A percentile compares a stretch with the other conserved stretches of the same genome.
Evolutionary conservation across 2,888 invertebrate genomes (phyloP).

Genomic region (Tetragonula carbonaria): DNA sequence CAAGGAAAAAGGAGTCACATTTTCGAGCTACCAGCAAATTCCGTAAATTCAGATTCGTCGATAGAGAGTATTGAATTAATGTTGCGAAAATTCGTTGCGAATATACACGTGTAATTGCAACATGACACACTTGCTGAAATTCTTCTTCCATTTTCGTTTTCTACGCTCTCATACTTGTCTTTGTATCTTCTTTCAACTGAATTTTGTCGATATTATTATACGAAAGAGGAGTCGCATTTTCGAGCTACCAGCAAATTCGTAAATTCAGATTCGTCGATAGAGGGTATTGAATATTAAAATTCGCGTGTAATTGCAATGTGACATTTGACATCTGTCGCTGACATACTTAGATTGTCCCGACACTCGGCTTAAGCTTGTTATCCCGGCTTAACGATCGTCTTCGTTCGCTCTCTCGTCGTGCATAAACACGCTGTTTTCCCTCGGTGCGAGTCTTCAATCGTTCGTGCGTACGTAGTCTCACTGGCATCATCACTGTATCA

Average conservation of each 20-base stretch:
- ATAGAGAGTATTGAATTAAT: no score
- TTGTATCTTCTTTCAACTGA: background rate
- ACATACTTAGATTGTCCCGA: background rate
- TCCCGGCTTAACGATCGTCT: constrained; percentile 11
- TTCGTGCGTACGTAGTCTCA: background rate
- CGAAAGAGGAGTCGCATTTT: background rate
- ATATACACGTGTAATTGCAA: no score
- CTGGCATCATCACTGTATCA: background rate
- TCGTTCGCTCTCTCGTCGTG: background rate
- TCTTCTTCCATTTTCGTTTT: background rate
- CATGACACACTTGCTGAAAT: no score
- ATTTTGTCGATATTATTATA: background rate
- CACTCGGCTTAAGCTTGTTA: constrained; percentile 18
- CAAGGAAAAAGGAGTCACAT: background rate
- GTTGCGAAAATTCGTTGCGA: background rate
- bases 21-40: background rate
- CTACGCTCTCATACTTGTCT: background rate
- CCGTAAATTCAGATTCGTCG: background rate
- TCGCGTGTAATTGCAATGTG: no score
- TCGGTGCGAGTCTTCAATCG: background rate
- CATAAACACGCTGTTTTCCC: constrained; percentile 8
- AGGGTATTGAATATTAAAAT: background rate
- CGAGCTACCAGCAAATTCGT: background rate
- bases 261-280: background rate
- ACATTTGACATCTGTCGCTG: no score